Percentiles rank a stretch among this genome's conserved stretches.
phyloP scores from a whole-genome alignment of 2,113 vertebrate genomes.

The Zapornia atra region DNA sequence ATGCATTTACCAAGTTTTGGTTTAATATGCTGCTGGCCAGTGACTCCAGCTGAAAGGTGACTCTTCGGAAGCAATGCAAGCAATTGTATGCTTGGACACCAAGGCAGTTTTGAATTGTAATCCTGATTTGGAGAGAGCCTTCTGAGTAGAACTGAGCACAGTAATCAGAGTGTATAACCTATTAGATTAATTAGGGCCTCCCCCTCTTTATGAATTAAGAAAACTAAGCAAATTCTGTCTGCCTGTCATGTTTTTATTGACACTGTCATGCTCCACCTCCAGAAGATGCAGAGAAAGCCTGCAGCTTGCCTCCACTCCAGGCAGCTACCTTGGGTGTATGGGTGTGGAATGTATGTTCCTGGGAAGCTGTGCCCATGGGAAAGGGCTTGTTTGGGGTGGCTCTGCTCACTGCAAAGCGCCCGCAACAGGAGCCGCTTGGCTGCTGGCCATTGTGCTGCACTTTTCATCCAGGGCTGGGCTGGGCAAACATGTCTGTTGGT shows the following conservation, averaged over 20 bases:
- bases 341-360: neutral
- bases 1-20: neutral
- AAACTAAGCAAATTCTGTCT: neutral
- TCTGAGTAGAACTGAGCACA: neutral
- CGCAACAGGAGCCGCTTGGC: neutral
- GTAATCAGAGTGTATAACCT: neutral
- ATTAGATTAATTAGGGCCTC: neutral
- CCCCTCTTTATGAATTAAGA: neutral
- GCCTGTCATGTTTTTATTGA: accelerated
- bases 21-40: neutral
- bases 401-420: neutral
- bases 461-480: neutral
- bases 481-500: neutral
- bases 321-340: accelerated
- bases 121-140: neutral
- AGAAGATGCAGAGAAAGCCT: neutral
- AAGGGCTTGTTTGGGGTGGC: accelerated
- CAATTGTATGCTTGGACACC: neutral
- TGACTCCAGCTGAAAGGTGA: neutral
- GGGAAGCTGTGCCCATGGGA: neutral
- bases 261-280: neutral
- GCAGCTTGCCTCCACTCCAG: neutral
- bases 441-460: neutral
- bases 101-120: neutral
- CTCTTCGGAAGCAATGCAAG: neutral